Evolutionary conservation across 2,888 invertebrate species (phyloP), one percentile per base, ranked within the genome.

Genomic region (Latrodectus hesperus): DNA sequence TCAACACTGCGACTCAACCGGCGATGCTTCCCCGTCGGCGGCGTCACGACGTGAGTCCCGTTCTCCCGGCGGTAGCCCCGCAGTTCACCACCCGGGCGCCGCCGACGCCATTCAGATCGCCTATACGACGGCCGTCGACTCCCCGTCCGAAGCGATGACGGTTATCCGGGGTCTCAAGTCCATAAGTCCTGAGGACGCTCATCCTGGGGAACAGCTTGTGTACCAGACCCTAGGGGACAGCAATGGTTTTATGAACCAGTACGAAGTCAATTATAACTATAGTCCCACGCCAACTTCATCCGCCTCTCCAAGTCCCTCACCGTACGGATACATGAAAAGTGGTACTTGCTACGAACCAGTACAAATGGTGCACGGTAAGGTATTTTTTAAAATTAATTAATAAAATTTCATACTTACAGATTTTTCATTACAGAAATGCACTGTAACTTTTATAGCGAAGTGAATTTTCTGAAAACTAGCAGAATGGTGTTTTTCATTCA

Each of bases 161-260:
- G 84, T 84, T 52, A 84, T 84, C 53, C 77, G 84, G 12, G 83
- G 76, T 11, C 71, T 77, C 60, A 84, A 77, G 53, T 64, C 71
- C 14, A 22, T 76, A 38, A 77, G 77, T 64, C 83, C 83, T 5
- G 64, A 38, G 4, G 75, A 83, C 14, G 60, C 75, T 0, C 65
- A 14, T 14, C n/a, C 67, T 9, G 74, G 74, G 9, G 84, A 84
- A 51, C 84, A 71, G 9, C 49, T 77, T 9, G 84, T 84, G 5
- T 84, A 84, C 67, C 84, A 84, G 16, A 84, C 84, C 6, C 77
- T 84, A 22, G 84, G 84, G 1, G 84, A 84, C 53, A 72, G 77
- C 26, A 73, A 73, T 52, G 77, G 84, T 9, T 77, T 72, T 60
- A 73, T 77, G 72, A 70, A 72, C n/a, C 77, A 77, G 65, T 77